A percentile compares a stretch with the other conserved stretches of the same genome.
Evolutionary conservation across 2,797 vertebrate species (phyloP).

Genomic region (Megalops cyprinoides): DNA sequence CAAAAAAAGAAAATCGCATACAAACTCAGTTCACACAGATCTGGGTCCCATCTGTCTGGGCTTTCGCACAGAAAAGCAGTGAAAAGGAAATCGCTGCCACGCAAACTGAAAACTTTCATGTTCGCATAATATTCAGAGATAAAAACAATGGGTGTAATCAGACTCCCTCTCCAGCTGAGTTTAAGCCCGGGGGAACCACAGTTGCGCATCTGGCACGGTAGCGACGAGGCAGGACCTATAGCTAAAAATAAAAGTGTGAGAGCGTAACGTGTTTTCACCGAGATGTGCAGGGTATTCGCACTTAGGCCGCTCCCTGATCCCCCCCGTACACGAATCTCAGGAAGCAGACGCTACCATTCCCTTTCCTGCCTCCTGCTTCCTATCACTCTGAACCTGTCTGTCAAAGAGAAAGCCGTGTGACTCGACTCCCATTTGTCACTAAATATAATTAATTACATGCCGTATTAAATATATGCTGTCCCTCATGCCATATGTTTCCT

Average conservation of each 20-base stretch:
- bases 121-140: background rate
- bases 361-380: conserved; percentile 20
- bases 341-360: conserved; percentile 28
- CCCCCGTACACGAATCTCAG: conserved; percentile 10
- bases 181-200: background rate
- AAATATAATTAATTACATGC: no score
- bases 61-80: background rate
- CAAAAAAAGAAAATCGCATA: background rate
- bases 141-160: background rate
- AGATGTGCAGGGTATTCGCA: background rate
- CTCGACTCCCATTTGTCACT: no score
- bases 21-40: background rate
- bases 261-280: background rate
- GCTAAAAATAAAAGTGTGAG: conserved; percentile 25
- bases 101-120: background rate
- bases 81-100: background rate
- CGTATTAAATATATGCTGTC: no score
- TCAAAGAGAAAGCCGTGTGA: no score
- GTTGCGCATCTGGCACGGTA: conserved; percentile 2
- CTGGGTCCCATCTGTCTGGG: background rate
- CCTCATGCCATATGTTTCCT: no score
- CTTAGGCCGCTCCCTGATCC: background rate
- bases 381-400: no score
- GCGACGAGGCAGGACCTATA: background rate
- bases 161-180: background rate